Evolutionary conservation across 2,797 vertebrate genomes (phyloP).

Genomic region (Synaphobranchus kaupii): DNA sequence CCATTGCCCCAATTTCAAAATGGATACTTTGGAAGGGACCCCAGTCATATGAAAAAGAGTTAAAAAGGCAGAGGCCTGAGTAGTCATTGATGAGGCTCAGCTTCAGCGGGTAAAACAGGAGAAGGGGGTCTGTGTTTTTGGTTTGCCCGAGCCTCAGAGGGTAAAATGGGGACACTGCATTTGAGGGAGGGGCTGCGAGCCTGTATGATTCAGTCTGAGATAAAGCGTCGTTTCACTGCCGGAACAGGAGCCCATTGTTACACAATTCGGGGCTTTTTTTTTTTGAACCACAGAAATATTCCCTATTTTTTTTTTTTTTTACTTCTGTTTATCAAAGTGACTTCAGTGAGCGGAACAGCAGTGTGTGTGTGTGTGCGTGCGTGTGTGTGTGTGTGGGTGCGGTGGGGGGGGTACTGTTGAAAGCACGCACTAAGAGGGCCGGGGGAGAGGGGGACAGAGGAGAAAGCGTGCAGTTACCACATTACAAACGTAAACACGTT

Average conservation of each 20-base stretch:
- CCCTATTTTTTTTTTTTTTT: not conserved
- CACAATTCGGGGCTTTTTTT: not conserved
- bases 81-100: not conserved
- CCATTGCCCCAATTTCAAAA: not conserved
- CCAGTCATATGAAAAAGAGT: not conserved
- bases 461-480: not conserved
- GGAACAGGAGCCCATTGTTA: constrained; percentile 6
- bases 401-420: not conserved
- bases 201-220: not conserved
- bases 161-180: not conserved
- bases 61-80: not conserved
- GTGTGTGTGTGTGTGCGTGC: constrained; percentile 15
- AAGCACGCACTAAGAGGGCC: not conserved
- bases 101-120: not conserved
- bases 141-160: not conserved
- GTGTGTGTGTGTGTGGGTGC: constrained; percentile 8
- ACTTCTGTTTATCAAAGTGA: constrained; percentile 6
- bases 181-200: not conserved
- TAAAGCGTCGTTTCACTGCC: not conserved
- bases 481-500: not conserved
- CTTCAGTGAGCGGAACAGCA: constrained; percentile 2
- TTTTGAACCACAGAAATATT: not conserved
- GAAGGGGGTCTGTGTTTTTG: not conserved
- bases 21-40: not conserved
- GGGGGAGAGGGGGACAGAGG: not conserved